Evolutionary conservation across 2,113 vertebrate genomes (phyloP), one percentile per base, ranked within the genome.

Genomic region (Carettochelys insculpta): DNA sequence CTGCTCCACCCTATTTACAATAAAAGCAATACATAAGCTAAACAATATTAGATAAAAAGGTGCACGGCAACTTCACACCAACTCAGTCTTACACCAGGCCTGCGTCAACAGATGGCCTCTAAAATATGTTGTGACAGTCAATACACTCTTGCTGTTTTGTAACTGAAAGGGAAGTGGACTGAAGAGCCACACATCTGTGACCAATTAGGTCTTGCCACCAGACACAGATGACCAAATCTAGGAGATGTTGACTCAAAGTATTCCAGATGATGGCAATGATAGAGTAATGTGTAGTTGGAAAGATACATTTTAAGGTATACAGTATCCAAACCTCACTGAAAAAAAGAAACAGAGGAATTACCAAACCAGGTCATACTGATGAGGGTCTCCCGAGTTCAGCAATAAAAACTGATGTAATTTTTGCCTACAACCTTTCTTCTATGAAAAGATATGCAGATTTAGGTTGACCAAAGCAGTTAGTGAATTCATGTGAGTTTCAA

Each of bases 21-120:
- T 27, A 78, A 45, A 7, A 71, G 8, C 71, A 3, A 22, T 8
- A 41, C 2, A 68, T 34, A 11, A 71, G 10, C 6, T 17, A 78
- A 85, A 54, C 1, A 0, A 58, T 16, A 13, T 2, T 6, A 56
- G 3, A 25, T 13, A 68, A 80, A 86, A 24, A 8, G 31, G 3
- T 5, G 1, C 6, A 11, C n/a, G 4, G 2, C 0, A 11, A 68
- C 7, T 24, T 1, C 27, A 2, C 10, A 38, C 6, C 16, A 31
- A 14, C 65, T 75, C 1, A 53, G 2, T 4, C 8, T 19, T 7
- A 3, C 11, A 2, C 20, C 56, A 41, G 53, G 43, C 1, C 0
- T 22, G n/a, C 38, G n/a, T 38, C 38, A 38, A 68, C n/a, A 38
- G 61, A 68, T 22, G 61, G n/a, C 61, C 61, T 68, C 61, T n/a